A percentile compares a stretch with the other conserved stretches of the same genome.
Evolutionary conservation across 1,140 invertebrate species (phyloP).

Genomic region (Meloidogyne floridensis): DNA sequence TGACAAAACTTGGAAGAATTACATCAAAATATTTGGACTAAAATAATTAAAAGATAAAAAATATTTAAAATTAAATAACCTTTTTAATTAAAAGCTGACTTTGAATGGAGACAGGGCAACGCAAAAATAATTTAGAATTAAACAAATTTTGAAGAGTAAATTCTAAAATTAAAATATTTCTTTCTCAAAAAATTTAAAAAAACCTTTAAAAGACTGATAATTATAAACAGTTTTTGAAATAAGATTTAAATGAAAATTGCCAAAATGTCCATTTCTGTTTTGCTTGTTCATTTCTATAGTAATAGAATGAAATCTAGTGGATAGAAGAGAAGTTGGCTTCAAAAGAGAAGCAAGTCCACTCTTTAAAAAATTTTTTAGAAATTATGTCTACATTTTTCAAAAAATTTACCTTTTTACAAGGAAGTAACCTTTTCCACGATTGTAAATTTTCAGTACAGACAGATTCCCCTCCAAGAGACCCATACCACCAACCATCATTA

Average conservation of each 20-base stretch:
- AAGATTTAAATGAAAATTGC: not conserved
- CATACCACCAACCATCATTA: conserved; percentile 27
- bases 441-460: conserved; percentile 37
- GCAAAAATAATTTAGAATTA: not conserved
- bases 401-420: conserved; percentile 30
- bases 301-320: conserved; percentile 34
- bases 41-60: not conserved
- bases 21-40: not conserved
- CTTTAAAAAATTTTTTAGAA: not conserved
- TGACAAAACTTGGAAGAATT: not conserved
- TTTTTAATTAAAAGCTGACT: conserved; percentile 11
- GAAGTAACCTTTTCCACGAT: conserved; percentile 37
- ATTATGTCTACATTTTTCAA: conserved; percentile 7
- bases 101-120: conserved; percentile 25
- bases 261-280: not conserved
- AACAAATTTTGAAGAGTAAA: conserved; percentile 15
- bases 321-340: conserved; percentile 29
- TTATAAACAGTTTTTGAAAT: conserved; percentile 14
- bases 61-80: not conserved
- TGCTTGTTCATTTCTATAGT: conserved; percentile 12
- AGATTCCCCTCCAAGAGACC: conserved; percentile 25
- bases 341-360: conserved; percentile 29
- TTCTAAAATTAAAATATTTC: conserved; percentile 4
- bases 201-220: not conserved
- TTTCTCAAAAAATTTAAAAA: not conserved